These are phyloP conservation scores for Ormyrus rosae DNA, from an alignment of 2,888 invertebrate genomes.

Conservation along the genomic window DNA sequence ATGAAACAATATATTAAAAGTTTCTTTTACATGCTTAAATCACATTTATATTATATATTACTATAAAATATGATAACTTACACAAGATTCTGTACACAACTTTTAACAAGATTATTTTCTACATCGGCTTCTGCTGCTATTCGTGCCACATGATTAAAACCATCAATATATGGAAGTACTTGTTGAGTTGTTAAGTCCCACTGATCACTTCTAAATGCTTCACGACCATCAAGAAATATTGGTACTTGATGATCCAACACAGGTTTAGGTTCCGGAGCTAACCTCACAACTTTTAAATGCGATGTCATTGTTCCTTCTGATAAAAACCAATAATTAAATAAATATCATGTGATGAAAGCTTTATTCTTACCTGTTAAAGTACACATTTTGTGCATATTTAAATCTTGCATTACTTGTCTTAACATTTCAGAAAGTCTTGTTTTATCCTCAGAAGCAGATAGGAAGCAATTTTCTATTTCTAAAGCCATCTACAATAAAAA, in stretches of 20 bases:
- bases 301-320: constrained; percentile 91
- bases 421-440: constrained; percentile 85
- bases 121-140: constrained; percentile 94
- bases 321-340: constrained; percentile 18
- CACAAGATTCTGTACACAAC: constrained; percentile 93
- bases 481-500: constrained; percentile 80
- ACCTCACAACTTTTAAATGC: constrained; percentile 90
- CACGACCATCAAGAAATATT: constrained; percentile 83
- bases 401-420: constrained; percentile 86
- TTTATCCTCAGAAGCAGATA: constrained; percentile 84
- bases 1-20: too few species aligned
- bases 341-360: not conserved
- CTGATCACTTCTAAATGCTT: constrained; percentile 82
- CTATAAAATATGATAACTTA: constrained; percentile 75
- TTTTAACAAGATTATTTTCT: constrained; percentile 94
- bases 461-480: constrained; percentile 91
- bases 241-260: constrained; percentile 95
- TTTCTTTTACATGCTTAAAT: too few species aligned
- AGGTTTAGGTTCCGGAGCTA: constrained; percentile 87
- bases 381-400: constrained; percentile 88
- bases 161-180: constrained; percentile 92
- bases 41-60: too few species aligned
- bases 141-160: constrained; percentile 93
- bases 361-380: constrained; percentile 81
- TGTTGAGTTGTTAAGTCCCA: constrained; percentile 98